Evolutionary conservation across 1,140 invertebrate species (phyloP), one percentile per base, ranked within the genome.

Genomic region (Fopius arisanus): DNA sequence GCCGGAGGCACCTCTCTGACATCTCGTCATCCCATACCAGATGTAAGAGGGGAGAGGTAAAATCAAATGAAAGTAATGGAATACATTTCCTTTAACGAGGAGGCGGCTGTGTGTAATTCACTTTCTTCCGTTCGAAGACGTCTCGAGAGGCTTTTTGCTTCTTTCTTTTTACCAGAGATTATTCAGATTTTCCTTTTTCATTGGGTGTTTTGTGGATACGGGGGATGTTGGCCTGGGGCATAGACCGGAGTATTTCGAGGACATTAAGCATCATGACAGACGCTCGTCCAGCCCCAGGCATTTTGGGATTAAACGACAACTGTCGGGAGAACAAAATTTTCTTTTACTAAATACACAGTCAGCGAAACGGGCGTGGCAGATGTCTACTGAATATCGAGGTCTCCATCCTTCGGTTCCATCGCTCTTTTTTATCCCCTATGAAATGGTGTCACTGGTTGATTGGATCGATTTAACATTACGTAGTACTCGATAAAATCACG

Each of bases 301-400:
- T 43, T 73, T 70, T 69, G 37, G 67, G 72, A 77, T 79, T 75
- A 78, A 78, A 75, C 66, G 77, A 75, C 78, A 79, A 79, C 77
- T 79, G 78, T 79, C 73, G 43, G 33, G 54, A 71, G 54, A 67
- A 70, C 73, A 51, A 69, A 70, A 76, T 75, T 37, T n/a, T 40
- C 62, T 43, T 23, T 9, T 31, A 72, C 54, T 59, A 7, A 59
- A 59, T 28, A 59, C 23, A 23, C 54, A 59, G 54, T 26, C 54
- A 26, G 43, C 43, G 9, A 21, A 59, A 59, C 19, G 54, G 54
- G 54, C 54, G 54, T 59, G 54, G 23, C 54, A 59, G 14, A n/a
- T 59, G 54, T 59, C 19, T 59, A 3, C 54, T 6, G 43, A 48
- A 48, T 48, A 48, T 48, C 43, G 43, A 48, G 14, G n/a, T 48